phyloP scores from a whole-genome alignment of 2,113 vertebrate species.

The Onychostruthus taczanowskii region DNA sequence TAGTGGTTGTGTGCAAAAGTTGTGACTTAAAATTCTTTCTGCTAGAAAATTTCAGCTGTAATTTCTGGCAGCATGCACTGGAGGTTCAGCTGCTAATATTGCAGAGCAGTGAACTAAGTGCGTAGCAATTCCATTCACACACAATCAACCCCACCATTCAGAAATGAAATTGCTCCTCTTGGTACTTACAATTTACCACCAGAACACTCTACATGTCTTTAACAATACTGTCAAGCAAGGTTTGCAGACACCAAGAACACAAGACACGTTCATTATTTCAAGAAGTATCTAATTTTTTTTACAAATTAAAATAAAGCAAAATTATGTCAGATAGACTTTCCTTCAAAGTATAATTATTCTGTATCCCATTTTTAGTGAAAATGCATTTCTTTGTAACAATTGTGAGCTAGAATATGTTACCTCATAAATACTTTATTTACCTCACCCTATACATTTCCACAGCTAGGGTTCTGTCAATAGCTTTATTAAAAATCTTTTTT shows the following conservation, averaged over 20 bases:
- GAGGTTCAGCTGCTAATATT: background rate
- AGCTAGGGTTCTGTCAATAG: background rate
- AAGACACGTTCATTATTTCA: background rate
- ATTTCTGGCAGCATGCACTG: background rate
- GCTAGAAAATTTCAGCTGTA: background rate
- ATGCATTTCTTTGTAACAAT: background rate
- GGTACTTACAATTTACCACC: background rate
- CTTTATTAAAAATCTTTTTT: background rate
- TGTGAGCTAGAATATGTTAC: background rate
- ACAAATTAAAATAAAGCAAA: background rate
- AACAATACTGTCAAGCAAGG: background rate
- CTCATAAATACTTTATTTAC: background rate
- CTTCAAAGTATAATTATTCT: background rate
- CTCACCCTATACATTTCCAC: background rate
- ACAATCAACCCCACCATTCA: background rate
- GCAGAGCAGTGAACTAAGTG: constrained; percentile 6
- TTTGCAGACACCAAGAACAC: background rate
- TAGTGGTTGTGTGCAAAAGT: background rate
- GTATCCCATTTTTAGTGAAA: background rate
- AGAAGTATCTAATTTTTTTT: background rate
- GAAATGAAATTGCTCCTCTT: background rate
- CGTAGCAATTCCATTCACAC: constrained; percentile 16
- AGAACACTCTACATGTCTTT: background rate
- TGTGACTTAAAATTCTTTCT: background rate
- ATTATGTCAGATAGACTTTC: background rate